Evolutionary conservation across 2,888 invertebrate genomes (phyloP).

Genomic region (Pogonocherus hispidulus): DNA sequence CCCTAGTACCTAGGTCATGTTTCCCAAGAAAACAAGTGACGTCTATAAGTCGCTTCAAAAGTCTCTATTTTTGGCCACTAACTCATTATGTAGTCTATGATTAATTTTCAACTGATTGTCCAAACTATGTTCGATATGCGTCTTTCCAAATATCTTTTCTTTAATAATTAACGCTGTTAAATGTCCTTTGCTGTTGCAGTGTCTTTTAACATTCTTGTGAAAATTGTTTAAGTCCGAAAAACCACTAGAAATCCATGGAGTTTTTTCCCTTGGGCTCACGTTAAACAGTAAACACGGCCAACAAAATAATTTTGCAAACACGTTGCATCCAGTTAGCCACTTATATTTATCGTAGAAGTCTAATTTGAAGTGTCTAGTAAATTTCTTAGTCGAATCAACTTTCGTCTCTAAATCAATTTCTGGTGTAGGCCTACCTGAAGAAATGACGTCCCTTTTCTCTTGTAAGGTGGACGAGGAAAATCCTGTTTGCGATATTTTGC

Average conservation of each 20-base stretch:
- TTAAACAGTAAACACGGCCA: conserved; percentile 38
- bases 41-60: conserved; percentile 50
- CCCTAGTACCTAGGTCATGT: conserved; percentile 45
- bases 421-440: background rate
- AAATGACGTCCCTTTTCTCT: background rate
- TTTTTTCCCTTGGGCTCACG: conserved; percentile 8
- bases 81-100: conserved; percentile 45
- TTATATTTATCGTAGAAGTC: conserved; percentile 2
- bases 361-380: background rate
- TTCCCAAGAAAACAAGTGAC: conserved; percentile 37
- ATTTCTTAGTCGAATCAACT: background rate
- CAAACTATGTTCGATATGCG: conserved; percentile 28
- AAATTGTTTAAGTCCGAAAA: conserved; percentile 35
- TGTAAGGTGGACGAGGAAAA: background rate
- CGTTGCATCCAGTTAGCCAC: conserved; percentile 11
- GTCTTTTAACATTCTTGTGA: conserved; percentile 32
- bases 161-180: conserved; percentile 28
- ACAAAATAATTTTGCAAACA: conserved; percentile 17
- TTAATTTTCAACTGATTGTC: conserved; percentile 30
- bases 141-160: conserved; percentile 41
- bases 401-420: background rate
- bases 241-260: conserved; percentile 16
- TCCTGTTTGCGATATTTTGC: background rate
- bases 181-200: conserved; percentile 23
- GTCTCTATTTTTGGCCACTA: conserved; percentile 48